Base-by-base conservation (phyloP, 1,140 invertebrate genomes). In the Octopus sinensis region DNA sequence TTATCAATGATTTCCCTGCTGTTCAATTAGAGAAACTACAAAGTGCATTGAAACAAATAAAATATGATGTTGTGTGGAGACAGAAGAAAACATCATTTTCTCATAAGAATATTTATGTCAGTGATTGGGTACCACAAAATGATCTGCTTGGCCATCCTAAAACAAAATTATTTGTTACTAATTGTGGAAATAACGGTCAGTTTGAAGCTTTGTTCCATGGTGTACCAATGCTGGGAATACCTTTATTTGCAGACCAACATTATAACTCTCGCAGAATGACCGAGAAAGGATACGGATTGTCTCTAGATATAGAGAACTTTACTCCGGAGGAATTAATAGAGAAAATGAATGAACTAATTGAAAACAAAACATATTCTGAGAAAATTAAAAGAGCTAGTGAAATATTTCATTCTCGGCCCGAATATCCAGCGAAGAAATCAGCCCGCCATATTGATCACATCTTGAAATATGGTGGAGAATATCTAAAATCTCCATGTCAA, bases 91-190 rank as follows among this genome's bases (percentile, higher is more conserved):
- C 93, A 93, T 84, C 91, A 89, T 54, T 86, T 92, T 51, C 12
- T 76, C 54, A 87, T 4, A 86, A 92, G 3, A 96, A 96, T 88
- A 93, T 96, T 0, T 93, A 93, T 87, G 90, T 95, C 0, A 93
- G 92, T 1, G 92, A 93, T 73, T 96, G 95, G 95, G 90, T 95
- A 84, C 95, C 95, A 1, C 95, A 96, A 88, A 95, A 96, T 87
- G 95, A 96, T 87, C 92, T 96, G 53, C 91, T 96, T 56, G 94
- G 93, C 92, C 86, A 88, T 80, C 82, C 84, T 5, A 86, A 87
- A 23, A 86, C 84, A 17, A 82, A 93, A 56, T 93, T 92, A 0
- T 95, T 95, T 82, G 92, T 95, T 82, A 93, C 94, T 0, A 95
- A 96, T 84, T 94, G 93, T 30, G 95, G 95, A 0, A 92, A 95